Base-by-base conservation (phyloP, 2,797 vertebrate genomes). In the Zenarchopterus dispar region DNA sequence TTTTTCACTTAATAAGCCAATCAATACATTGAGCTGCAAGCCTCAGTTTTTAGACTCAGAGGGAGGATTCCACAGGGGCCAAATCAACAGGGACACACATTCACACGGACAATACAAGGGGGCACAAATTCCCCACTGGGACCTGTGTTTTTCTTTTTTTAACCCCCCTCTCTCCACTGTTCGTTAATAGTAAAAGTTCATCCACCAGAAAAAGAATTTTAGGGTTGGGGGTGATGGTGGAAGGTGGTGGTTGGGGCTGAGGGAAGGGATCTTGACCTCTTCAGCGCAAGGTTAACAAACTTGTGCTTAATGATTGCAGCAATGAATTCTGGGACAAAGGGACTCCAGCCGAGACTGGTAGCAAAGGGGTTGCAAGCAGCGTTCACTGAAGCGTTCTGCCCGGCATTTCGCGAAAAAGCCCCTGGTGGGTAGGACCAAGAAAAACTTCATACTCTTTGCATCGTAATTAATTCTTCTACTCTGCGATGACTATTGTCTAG, bases 401-500 rank as follows among this genome's bases (percentile, higher is more conserved):
- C 56, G 51, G 75, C 75, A 86, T 84, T 86, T 89, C 75, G 73
- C 70, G 36, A 62, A 82, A 78, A 80, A 80, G 57, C 64, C 58
- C 62, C 21, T 56, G 52, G 56, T 9, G 70, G 87, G 84, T 75
- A 49, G 59, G 53, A 75, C 66, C 50, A 6, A 47, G 53, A 75
- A 77, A 70, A 80, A 91, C 92, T 93, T 92, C 91, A 91, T 91
- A 90, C 71, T 77, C 80, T 82, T 73, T 52, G 62, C 24, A 39
- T 92, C 92, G 91, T 93, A 95, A 94, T 94, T 94, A 94, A 94
- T 94, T 92, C 86, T 84, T 93, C 89, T 81, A 83, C 72, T 50
- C 88, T 82, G 78, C 66, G 81, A 92, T 92, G 88, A 89, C 91
- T 92, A 93, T 93, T 91, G 89, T 85, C 89, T 77, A 73, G 65